These are phyloP conservation scores for Pelecanoides urinatrix DNA, from an alignment of 2,113 vertebrate species.

Conservation along the genomic window DNA sequence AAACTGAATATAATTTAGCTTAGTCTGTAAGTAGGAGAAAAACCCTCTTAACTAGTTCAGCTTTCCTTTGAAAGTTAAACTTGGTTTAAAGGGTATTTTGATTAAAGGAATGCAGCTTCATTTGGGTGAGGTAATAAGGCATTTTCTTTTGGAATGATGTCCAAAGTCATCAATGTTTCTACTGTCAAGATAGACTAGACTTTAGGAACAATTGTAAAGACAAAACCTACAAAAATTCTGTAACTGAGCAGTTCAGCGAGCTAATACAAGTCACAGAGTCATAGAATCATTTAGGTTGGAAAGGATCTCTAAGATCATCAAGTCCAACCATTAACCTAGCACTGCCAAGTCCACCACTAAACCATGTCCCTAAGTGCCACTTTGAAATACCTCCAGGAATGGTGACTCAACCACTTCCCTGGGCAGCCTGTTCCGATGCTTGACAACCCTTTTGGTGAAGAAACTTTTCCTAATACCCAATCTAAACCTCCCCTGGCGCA, in stretches of 20 bases:
- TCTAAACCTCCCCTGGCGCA: too few species aligned
- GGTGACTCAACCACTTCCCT: not conserved
- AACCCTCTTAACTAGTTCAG: not conserved
- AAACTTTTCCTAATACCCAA: too few species aligned
- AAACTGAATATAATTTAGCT: not conserved
- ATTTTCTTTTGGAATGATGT: not conserved
- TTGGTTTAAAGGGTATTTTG: not conserved
- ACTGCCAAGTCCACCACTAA: not conserved
- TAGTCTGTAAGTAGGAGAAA: not conserved
- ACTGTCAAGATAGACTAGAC: not conserved
- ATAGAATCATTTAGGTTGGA: not conserved
- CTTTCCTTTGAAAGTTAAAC: not conserved
- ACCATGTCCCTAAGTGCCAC: not conserved
- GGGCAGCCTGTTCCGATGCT: not conserved
- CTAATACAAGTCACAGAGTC: not conserved
- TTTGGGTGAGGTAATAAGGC: not conserved
- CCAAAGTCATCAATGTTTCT: not conserved
- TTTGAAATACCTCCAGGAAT: not conserved
- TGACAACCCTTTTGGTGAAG: not conserved
- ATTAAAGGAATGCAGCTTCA: not conserved
- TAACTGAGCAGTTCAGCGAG: fast-evolving
- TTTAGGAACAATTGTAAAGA: not conserved
- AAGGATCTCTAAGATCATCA: not conserved
- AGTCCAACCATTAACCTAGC: not conserved
- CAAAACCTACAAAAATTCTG: not conserved